Percentiles rank a stretch among this genome's conserved stretches.
Conservation (phyloP, 2,113 vertebrate species). For the Coturnix japonica region DNA sequence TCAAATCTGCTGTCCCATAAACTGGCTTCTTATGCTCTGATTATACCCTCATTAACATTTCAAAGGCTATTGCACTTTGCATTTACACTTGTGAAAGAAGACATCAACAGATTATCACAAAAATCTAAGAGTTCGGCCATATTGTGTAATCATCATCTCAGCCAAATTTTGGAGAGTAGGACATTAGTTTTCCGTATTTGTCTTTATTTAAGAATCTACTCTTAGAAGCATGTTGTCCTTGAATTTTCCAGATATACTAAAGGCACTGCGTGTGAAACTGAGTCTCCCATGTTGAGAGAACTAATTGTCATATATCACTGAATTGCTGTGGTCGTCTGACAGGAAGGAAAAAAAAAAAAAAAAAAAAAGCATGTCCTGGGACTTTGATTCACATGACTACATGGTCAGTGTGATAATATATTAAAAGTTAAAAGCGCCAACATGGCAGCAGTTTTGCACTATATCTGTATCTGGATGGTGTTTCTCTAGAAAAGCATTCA, state of each 20-base stretch:
- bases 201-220: neutral
- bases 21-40: neutral
- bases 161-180: neutral
- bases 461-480: neutral
- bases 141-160: neutral
- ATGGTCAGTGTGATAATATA: neutral
- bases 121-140: neutral
- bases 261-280: neutral
- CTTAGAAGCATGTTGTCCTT: neutral
- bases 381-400: neutral
- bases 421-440: neutral
- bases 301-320: neutral
- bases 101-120: neutral
- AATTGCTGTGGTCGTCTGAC: neutral
- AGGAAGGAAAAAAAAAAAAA: neutral
- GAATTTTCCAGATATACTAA: neutral
- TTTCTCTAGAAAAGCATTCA: neutral
- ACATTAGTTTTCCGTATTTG: neutral
- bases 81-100: neutral
- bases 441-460: neutral
- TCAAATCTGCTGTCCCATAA: neutral
- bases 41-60: neutral
- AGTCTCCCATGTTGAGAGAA: neutral
- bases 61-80: neutral
- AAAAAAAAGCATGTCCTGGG: neutral